A percentile compares a stretch with the other conserved stretches of the same genome.
Evolutionary conservation across 2,888 invertebrate genomes (phyloP).

Genomic region (Chrysotoxum bicinctum): DNA sequence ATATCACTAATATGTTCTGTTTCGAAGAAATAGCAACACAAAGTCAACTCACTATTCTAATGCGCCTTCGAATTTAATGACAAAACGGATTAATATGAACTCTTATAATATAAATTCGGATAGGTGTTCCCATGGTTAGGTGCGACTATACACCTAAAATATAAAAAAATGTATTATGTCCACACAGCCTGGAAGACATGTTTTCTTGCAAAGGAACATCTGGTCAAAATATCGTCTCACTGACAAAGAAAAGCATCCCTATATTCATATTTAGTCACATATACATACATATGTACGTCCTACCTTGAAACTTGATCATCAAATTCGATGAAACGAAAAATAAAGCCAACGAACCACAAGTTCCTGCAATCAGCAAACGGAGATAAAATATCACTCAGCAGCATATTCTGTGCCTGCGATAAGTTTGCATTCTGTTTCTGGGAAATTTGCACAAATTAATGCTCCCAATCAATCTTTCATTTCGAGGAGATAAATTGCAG

Average conservation of each 20-base stretch:
- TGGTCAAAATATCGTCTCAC: not conserved
- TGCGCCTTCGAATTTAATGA: no score
- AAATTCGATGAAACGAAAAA: not conserved
- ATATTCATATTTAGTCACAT: no score
- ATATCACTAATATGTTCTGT: no score
- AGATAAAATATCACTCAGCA: constrained; percentile 27
- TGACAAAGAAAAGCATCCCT: no score
- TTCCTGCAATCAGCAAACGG: constrained; percentile 4
- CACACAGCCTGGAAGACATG: not conserved
- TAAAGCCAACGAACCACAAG: not conserved
- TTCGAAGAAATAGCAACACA: no score
- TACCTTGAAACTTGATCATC: constrained; percentile 55
- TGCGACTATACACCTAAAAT: no score
- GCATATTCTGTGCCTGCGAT: constrained; percentile 30
- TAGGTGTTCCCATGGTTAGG: no score
- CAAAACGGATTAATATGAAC: no score
- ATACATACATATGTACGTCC: not conserved
- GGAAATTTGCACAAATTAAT: constrained; percentile 46
- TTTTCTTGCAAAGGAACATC: not conserved
- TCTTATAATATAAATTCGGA: no score
- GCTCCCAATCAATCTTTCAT: constrained; percentile 51
- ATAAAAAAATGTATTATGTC: not conserved
- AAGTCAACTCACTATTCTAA: no score
- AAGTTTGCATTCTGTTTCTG: not conserved
- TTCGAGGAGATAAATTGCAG: constrained; percentile 40